These are phyloP conservation scores for Standfussiana lucernea DNA, from an alignment of 2,888 invertebrate genomes.

Conservation along the genomic window DNA sequence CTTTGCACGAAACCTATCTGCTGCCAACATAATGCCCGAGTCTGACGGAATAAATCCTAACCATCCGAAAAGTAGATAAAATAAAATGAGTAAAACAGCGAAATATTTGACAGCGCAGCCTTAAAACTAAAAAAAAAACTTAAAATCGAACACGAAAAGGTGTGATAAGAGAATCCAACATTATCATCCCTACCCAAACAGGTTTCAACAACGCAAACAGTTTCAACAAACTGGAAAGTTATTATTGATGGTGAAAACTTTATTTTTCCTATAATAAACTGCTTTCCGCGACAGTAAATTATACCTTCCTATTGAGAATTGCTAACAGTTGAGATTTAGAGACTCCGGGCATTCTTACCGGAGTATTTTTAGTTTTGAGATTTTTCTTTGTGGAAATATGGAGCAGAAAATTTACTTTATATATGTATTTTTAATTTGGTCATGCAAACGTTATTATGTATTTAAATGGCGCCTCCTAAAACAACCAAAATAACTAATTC, in stretches of 20 bases:
- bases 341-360: slow-evolving; percentile 53
- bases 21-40: too few relatives aligned
- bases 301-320: slow-evolving; percentile 60
- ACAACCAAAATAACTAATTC: too few relatives aligned
- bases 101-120: too few relatives aligned
- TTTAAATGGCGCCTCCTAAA: too few relatives aligned
- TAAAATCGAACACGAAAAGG: neutral
- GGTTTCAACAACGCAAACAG: slow-evolving; percentile 51
- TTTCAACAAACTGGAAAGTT: slow-evolving; percentile 58
- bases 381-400: slow-evolving; percentile 12
- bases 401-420: neutral
- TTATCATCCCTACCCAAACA: slow-evolving; percentile 41
- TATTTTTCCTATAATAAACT: slow-evolving; percentile 66
- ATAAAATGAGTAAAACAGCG: too few relatives aligned
- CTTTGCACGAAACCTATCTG: too few relatives aligned
- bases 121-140: neutral
- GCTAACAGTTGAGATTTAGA: slow-evolving; percentile 63
- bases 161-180: slow-evolving; percentile 29
- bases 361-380: slow-evolving; percentile 49
- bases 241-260: slow-evolving; percentile 65
- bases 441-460: neutral
- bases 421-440: neutral
- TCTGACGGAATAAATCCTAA: too few relatives aligned
- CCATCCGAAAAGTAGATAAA: too few relatives aligned
- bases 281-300: slow-evolving; percentile 62